Evolutionary conservation across 1,140 invertebrate genomes (phyloP).

Genomic region (Drosophila mauritiana): DNA sequence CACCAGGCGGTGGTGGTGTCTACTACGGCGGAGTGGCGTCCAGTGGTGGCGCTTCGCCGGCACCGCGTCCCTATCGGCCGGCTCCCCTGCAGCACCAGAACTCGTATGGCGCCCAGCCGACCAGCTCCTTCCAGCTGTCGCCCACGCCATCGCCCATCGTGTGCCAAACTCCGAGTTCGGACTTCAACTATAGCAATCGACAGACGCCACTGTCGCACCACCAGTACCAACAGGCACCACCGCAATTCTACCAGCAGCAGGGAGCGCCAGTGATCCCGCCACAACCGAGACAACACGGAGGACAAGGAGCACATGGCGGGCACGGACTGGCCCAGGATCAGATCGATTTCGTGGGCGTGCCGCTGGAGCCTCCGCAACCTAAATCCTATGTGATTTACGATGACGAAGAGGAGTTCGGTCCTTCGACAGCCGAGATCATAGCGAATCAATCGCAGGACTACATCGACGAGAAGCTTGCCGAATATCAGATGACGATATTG

Average conservation of each 20-base stretch:
- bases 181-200: constrained; percentile 77
- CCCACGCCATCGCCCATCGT: constrained; percentile 83
- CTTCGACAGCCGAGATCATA: constrained; percentile 95
- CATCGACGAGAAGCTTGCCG: constrained; percentile 95
- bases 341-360: constrained; percentile 86
- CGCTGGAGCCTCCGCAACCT: constrained; percentile 88
- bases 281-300: constrained; percentile 76
- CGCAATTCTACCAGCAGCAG: constrained; percentile 53
- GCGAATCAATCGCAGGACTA: constrained; percentile 97
- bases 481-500: constrained; percentile 96
- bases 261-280: constrained; percentile 65
- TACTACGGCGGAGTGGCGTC: constrained; percentile 29
- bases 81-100: constrained; percentile 74
- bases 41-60: constrained; percentile 28
- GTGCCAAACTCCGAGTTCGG: constrained; percentile 78
- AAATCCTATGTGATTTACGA: constrained; percentile 86
- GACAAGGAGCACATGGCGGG: constrained; percentile 65
- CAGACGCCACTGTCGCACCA: constrained; percentile 73
- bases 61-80: constrained; percentile 64
- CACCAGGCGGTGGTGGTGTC: constrained; percentile 37
- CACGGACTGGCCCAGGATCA: constrained; percentile 67
- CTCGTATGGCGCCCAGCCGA: constrained; percentile 69
- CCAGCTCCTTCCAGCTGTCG: constrained; percentile 83
- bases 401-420: constrained; percentile 90
- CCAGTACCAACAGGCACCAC: constrained; percentile 50